Conservation (phyloP, 92 coral and sea anemone genomes). For the Epizoanthus rinbou region DNA sequence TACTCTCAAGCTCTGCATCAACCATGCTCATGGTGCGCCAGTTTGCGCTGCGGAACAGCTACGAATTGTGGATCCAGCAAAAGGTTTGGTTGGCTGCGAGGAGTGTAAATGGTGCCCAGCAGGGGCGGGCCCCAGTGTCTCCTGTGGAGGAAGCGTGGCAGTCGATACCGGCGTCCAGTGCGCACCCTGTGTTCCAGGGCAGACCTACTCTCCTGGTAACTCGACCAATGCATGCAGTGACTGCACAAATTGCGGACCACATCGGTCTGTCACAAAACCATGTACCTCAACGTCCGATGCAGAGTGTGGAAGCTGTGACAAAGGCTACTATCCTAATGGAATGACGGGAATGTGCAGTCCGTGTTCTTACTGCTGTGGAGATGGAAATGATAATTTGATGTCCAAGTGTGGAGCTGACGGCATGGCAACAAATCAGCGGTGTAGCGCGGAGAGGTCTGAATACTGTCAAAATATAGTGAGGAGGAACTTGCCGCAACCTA, state of each 20-base stretch:
- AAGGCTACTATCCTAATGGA: neutral
- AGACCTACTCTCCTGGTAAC: neutral
- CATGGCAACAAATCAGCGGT: neutral
- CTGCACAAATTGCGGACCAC: neutral
- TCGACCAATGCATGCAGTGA: neutral
- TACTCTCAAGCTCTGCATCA: too few relatives aligned
- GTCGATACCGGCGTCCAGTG: neutral
- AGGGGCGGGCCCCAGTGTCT: neutral
- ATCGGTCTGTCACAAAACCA: neutral
- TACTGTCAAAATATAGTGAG: neutral
- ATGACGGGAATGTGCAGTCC: neutral
- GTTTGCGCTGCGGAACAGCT: neutral
- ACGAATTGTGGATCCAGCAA: neutral
- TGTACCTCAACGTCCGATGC: neutral
- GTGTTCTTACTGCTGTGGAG: slow-evolving; percentile 8
- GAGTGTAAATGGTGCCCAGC: slow-evolving; percentile 13
- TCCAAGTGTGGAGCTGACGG: slow-evolving; percentile 1
- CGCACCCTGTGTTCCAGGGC: neutral
- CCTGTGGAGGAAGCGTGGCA: slow-evolving; percentile 2
- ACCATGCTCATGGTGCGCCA: neutral
- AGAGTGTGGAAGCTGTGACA: slow-evolving; percentile 1
- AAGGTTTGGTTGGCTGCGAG: neutral
- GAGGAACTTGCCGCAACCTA: too few relatives aligned
- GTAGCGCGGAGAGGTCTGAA: neutral
- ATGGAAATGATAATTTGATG: slow-evolving; percentile 2